phyloP scores from a whole-genome alignment of 1,140 invertebrate species.

The Myzus persicae region DNA sequence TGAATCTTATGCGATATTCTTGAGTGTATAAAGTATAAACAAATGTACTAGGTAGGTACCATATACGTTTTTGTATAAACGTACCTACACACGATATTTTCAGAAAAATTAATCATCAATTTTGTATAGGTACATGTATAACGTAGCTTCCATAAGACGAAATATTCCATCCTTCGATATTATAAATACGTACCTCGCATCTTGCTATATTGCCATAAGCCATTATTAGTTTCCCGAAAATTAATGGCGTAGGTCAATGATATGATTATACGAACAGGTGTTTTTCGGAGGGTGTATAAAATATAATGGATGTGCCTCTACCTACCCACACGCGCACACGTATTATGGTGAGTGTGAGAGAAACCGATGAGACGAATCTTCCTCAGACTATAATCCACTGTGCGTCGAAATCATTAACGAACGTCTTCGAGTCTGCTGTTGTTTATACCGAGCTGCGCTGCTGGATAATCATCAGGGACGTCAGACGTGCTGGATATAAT shows the following conservation, averaged over 20 bases:
- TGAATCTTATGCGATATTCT: neutral
- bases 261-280: slow-evolving; percentile 25
- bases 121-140: neutral
- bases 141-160: neutral
- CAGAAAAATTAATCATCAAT: neutral
- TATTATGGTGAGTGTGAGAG: too few species aligned
- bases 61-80: neutral
- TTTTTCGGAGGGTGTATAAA: neutral
- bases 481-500: neutral
- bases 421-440: neutral
- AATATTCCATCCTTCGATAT: neutral
- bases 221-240: slow-evolving; percentile 4
- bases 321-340: neutral
- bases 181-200: neutral
- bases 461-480: slow-evolving; percentile 4
- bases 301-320: neutral
- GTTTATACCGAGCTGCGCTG: neutral
- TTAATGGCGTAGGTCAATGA: slow-evolving; percentile 27
- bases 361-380: neutral
- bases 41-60: neutral
- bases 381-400: neutral
- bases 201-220: neutral
- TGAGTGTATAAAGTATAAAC: too few species aligned
- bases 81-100: neutral
- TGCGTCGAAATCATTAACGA: slow-evolving; percentile 34